These are phyloP conservation scores for Cheirogaleus major DNA, from an alignment of 2,797 vertebrate species.

Conservation along the genomic window DNA sequence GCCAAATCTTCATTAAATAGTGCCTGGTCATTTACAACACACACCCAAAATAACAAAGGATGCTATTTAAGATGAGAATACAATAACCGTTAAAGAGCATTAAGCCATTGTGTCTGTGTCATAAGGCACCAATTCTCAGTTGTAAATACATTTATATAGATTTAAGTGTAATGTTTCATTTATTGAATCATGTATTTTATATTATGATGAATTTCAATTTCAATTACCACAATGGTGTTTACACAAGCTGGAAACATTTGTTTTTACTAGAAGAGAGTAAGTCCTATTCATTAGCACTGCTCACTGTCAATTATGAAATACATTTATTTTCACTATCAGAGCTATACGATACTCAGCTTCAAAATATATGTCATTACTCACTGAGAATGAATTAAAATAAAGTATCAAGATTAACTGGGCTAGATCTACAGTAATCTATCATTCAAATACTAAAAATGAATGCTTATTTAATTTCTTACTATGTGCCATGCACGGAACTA, in stretches of 20 bases:
- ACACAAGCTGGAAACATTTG: slow-evolving; percentile 62
- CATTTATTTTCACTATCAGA: slow-evolving; percentile 56
- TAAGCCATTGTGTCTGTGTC: slow-evolving; percentile 33
- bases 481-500: neutral
- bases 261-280: slow-evolving; percentile 71
- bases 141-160: neutral
- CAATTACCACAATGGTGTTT: slow-evolving; percentile 67
- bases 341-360: slow-evolving; percentile 41
- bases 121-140: neutral
- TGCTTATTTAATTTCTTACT: slow-evolving; percentile 4
- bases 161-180: slow-evolving; percentile 47
- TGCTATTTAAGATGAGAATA: slow-evolving; percentile 60
- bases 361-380: slow-evolving; percentile 58
- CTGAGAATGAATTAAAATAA: slow-evolving; percentile 45
- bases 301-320: slow-evolving; percentile 70
- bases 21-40: slow-evolving; percentile 53
- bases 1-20: slow-evolving; percentile 61
- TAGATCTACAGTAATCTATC: slow-evolving; percentile 28
- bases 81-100: slow-evolving; percentile 7
- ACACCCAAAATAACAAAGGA: neutral
- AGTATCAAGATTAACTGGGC: slow-evolving; percentile 1
- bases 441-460: slow-evolving; percentile 44
- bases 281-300: slow-evolving; percentile 67
- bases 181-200: slow-evolving; percentile 48
- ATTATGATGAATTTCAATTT: slow-evolving; percentile 56